Conservation (phyloP, 2,797 vertebrate genomes). For the Pteronotus mesoamericanus region DNA sequence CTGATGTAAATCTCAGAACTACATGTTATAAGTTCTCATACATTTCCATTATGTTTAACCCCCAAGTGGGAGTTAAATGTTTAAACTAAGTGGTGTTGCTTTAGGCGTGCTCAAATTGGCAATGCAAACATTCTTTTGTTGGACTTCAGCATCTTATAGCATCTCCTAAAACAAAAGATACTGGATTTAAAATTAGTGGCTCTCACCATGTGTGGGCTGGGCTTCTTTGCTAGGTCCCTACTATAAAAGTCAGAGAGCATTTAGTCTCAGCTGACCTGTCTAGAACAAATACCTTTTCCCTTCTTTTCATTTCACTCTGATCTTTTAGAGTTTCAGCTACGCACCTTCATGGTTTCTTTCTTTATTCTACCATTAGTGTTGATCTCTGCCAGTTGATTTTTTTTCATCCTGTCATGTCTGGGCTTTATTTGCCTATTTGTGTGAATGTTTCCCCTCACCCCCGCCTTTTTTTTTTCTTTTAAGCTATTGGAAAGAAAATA, state of each 20-base stretch:
- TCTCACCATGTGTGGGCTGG: neutral
- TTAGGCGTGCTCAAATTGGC: neutral
- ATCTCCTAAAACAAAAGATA: neutral
- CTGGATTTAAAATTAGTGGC: neutral
- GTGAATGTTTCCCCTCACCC: neutral
- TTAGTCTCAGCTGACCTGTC: neutral
- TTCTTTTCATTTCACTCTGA: neutral
- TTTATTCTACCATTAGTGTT: neutral
- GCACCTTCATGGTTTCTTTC: neutral
- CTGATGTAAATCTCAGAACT: neutral
- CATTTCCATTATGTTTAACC: neutral
- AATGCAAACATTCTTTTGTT: neutral
- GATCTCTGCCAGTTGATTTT: neutral
- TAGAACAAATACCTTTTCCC: neutral
- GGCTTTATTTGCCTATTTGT: neutral
- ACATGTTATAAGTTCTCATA: neutral
- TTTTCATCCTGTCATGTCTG: neutral
- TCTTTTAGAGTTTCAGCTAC: neutral
- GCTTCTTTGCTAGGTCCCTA: neutral
- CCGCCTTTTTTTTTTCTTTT: neutral
- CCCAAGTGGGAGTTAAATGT: neutral
- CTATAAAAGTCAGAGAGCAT: neutral
- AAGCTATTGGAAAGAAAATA: neutral
- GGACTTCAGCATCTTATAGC: neutral
- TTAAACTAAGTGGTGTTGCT: neutral